phyloP scores from a whole-genome alignment of 2,113 vertebrate species.

The Chelonoidis abingdonii region DNA sequence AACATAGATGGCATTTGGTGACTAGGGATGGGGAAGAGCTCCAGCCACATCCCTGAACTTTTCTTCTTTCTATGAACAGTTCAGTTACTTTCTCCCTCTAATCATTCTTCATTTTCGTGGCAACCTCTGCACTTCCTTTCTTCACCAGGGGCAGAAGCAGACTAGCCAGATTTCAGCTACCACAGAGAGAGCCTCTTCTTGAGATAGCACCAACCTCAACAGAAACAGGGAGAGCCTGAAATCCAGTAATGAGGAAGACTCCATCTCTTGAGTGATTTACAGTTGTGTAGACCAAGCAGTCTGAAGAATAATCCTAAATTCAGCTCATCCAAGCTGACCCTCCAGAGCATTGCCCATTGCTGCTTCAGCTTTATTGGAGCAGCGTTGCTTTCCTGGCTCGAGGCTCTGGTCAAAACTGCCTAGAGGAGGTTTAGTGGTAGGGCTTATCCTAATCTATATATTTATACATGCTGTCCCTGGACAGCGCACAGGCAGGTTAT shows the following conservation, averaged over 20 bases:
- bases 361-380: not conserved
- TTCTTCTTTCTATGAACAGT: not conserved
- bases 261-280: not conserved
- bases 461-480: not conserved
- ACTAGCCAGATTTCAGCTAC: not conserved
- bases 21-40: not conserved
- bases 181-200: not conserved
- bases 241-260: not conserved
- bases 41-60: not conserved
- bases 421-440: rapidly evolving
- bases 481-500: not conserved
- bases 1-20: not conserved
- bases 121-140: not conserved
- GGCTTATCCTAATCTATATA: rapidly evolving
- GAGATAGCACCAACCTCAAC: not conserved
- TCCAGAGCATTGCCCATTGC: not conserved
- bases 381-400: not conserved
- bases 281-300: not conserved
- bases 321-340: not conserved
- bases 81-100: not conserved
- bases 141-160: not conserved
- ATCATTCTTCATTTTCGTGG: not conserved
- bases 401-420: not conserved
- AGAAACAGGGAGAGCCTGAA: not conserved
- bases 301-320: not conserved